phyloP scores from a whole-genome alignment of 2,888 invertebrate species.

The Anodontia alba region DNA sequence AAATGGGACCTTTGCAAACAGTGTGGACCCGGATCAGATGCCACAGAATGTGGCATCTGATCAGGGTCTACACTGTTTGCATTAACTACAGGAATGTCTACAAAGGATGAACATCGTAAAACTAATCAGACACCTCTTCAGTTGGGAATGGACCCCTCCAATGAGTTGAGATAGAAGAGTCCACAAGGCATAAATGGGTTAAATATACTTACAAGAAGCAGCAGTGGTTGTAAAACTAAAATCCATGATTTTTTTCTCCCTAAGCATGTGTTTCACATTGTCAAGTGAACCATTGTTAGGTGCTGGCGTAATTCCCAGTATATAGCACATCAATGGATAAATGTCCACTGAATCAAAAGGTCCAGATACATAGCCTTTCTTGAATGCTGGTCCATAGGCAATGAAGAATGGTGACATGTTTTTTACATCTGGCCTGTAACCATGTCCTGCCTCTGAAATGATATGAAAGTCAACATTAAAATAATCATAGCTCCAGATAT shows the following conservation, averaged over 20 bases:
- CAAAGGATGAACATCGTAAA: too few species aligned
- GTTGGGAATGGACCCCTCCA: too few species aligned
- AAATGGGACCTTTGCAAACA: too few species aligned
- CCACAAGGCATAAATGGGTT: too few species aligned
- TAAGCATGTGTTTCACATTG: conserved; percentile 50
- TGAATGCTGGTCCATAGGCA: conserved; percentile 87
- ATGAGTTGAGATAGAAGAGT: too few species aligned
- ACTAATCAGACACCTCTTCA: too few species aligned
- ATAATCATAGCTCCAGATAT: too few species aligned
- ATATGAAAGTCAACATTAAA: background rate
- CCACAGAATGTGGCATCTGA: too few species aligned
- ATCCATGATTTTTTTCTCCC: background rate
- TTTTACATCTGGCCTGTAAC: conserved; percentile 83
- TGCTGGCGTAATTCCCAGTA: conserved; percentile 76
- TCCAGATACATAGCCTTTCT: conserved; percentile 60
- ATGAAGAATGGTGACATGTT: conserved; percentile 90
- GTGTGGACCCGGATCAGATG: too few species aligned
- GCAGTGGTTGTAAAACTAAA: background rate
- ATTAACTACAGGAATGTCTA: too few species aligned
- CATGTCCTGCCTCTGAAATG: conserved; percentile 79
- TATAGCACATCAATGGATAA: conserved; percentile 81
- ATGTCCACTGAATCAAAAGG: conserved; percentile 78
- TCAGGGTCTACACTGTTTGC: too few species aligned
- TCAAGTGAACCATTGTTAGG: conserved; percentile 78
- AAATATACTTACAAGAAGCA: too few species aligned